A percentile compares a stretch with the other conserved stretches of the same genome.
Conservation (phyloP, 1,140 invertebrate genomes). For the Caenorhabditis briggsae region DNA sequence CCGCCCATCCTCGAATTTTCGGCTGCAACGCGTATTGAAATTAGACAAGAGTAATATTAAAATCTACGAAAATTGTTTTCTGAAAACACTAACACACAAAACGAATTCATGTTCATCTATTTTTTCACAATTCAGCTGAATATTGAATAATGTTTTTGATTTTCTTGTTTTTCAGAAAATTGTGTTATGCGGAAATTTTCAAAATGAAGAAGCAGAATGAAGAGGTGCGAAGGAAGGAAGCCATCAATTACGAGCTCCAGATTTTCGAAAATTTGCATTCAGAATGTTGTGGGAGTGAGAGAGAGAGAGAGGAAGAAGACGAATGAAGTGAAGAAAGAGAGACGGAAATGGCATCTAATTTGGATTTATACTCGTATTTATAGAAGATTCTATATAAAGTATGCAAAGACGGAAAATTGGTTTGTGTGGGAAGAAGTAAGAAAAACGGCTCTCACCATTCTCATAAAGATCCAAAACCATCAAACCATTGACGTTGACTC, state of each 20-base stretch:
- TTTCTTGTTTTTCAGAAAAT: neutral
- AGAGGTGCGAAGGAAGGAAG: neutral
- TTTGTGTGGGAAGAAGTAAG: conserved; percentile 25
- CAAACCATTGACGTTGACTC: conserved; percentile 75
- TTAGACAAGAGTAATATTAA: too few species aligned
- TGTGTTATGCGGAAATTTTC: neutral
- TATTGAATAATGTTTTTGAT: conserved; percentile 27
- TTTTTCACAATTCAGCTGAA: neutral
- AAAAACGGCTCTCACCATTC: conserved; percentile 63
- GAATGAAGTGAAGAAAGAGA: neutral
- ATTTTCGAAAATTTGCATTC: conserved; percentile 13
- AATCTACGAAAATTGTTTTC: too few species aligned
- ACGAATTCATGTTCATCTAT: too few species aligned
- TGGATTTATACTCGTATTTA: conserved; percentile 23
- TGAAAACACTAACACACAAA: too few species aligned
- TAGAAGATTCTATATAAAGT: neutral
- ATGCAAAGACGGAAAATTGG: neutral
- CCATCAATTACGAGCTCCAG: conserved; percentile 27
- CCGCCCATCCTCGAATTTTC: too few species aligned
- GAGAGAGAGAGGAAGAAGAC: conserved; percentile 12
- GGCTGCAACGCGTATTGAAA: too few species aligned
- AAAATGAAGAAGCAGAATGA: neutral
- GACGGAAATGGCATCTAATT: conserved; percentile 53
- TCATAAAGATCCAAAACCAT: conserved; percentile 71
- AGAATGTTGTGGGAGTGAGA: neutral